phyloP scores from a whole-genome alignment of 2,113 vertebrate species.

The Ceyx cyanopectus region DNA sequence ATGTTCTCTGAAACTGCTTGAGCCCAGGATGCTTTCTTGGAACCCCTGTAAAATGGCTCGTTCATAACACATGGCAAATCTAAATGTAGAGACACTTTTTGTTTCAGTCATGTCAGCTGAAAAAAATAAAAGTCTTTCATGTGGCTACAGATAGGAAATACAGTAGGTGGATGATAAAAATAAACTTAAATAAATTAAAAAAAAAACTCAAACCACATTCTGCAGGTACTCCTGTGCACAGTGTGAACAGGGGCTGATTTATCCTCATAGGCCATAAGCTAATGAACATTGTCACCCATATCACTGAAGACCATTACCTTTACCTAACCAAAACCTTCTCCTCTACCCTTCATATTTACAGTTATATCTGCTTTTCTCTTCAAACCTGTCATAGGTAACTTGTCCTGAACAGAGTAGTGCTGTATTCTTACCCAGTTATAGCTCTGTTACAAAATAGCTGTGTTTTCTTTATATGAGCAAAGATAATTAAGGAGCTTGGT shows the following conservation, averaged over 20 bases:
- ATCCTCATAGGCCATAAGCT: neutral
- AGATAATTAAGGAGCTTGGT: neutral
- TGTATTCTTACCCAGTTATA: neutral
- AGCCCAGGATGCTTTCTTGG: neutral
- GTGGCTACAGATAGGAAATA: neutral
- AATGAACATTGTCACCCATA: neutral
- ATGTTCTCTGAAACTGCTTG: neutral
- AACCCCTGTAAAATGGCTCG: neutral
- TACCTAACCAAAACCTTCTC: neutral
- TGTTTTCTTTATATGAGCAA: neutral
- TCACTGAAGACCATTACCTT: neutral
- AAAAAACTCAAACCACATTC: neutral
- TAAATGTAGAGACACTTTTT: neutral
- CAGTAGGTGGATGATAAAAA: neutral
- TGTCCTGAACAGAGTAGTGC: neutral
- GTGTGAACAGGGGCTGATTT: neutral
- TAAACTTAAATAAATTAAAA: neutral
- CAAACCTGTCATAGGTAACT: neutral
- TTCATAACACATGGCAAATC: neutral
- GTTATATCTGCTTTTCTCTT: neutral
- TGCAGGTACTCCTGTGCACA: accelerated
- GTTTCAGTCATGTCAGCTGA: neutral
- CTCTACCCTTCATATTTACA: neutral
- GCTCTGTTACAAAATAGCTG: neutral
- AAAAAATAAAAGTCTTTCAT: neutral